phyloP scores from a whole-genome alignment of 2,888 invertebrate genomes.

The Octodonta nipae region DNA sequence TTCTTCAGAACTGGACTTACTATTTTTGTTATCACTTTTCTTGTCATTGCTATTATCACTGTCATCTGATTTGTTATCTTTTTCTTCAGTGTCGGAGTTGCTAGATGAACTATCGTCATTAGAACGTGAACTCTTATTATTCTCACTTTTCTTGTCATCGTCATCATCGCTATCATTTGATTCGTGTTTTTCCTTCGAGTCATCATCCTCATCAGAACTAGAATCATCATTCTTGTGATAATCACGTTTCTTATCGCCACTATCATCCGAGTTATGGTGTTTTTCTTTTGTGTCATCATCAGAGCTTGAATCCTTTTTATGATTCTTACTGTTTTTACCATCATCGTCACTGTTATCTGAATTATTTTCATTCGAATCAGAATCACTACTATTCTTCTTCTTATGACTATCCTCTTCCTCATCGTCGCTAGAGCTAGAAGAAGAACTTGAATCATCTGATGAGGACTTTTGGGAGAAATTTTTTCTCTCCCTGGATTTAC shows the following conservation, averaged over 20 bases:
- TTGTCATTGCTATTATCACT: slow-evolving; percentile 6
- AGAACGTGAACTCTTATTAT: slow-evolving; percentile 4
- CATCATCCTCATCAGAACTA: slow-evolving; percentile 6
- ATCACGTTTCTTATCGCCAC: not conserved
- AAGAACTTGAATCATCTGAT: slow-evolving; percentile 1
- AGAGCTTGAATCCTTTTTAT: not conserved
- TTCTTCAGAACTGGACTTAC: not conserved
- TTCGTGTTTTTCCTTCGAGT: slow-evolving; percentile 5
- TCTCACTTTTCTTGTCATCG: slow-evolving; percentile 5
- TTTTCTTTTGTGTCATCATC: no score
- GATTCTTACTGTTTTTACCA: not conserved
- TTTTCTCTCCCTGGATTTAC: not conserved
- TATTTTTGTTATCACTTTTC: slow-evolving; percentile 2
- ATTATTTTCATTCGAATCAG: not conserved
- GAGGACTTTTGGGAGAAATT: slow-evolving; percentile 3
- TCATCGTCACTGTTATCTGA: not conserved
- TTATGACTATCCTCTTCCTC: slow-evolving; percentile 1
- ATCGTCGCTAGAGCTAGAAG: not conserved
- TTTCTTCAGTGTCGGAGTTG: slow-evolving; percentile 5
- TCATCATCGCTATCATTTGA: slow-evolving; percentile 2
- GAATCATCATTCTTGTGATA: not conserved
- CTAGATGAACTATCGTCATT: slow-evolving; percentile 1
- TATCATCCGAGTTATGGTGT: not conserved
- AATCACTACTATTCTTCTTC: not conserved
- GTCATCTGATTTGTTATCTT: slow-evolving; percentile 10